phyloP scores from a whole-genome alignment of 2,888 invertebrate genomes.

The Dendrolimus pini region DNA sequence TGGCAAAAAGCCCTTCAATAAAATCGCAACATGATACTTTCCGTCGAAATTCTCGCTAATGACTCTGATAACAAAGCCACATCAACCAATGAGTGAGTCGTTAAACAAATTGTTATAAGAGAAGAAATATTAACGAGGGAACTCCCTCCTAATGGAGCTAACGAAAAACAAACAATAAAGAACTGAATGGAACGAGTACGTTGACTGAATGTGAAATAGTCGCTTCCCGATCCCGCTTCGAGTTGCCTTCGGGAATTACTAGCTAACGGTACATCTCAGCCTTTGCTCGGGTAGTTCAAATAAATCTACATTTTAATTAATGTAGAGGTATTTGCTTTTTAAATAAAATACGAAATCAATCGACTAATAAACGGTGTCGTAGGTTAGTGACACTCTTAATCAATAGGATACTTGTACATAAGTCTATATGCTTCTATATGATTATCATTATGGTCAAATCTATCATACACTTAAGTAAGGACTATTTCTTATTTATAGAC shows the following conservation, averaged over 20 bases:
- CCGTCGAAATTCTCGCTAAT: slow-evolving; percentile 8
- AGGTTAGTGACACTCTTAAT: too few relatives aligned
- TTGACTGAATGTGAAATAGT: slow-evolving; percentile 53
- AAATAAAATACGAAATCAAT: too few relatives aligned
- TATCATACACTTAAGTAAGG: too few relatives aligned
- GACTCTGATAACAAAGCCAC: slow-evolving; percentile 11
- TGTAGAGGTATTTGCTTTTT: not conserved
- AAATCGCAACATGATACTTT: slow-evolving; percentile 10
- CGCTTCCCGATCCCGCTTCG: not conserved
- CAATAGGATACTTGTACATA: too few relatives aligned
- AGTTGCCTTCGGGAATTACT: not conserved
- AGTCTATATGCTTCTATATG: too few relatives aligned
- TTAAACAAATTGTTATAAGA: slow-evolving; percentile 12
- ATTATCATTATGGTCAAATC: too few relatives aligned
- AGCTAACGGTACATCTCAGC: not conserved
- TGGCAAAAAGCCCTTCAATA: not conserved
- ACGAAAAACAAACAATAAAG: slow-evolving; percentile 61
- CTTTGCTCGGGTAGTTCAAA: not conserved
- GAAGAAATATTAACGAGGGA: slow-evolving; percentile 33
- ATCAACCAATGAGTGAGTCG: slow-evolving; percentile 9
- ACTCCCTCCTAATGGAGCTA: slow-evolving; percentile 40
- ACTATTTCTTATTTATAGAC: too few relatives aligned
- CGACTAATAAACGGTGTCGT: too few relatives aligned
- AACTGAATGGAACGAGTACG: slow-evolving; percentile 59
- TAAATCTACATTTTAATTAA: not conserved